These are phyloP conservation scores for Epinotia demarniana DNA, from an alignment of 2,888 invertebrate genomes.

Conservation along the genomic window DNA sequence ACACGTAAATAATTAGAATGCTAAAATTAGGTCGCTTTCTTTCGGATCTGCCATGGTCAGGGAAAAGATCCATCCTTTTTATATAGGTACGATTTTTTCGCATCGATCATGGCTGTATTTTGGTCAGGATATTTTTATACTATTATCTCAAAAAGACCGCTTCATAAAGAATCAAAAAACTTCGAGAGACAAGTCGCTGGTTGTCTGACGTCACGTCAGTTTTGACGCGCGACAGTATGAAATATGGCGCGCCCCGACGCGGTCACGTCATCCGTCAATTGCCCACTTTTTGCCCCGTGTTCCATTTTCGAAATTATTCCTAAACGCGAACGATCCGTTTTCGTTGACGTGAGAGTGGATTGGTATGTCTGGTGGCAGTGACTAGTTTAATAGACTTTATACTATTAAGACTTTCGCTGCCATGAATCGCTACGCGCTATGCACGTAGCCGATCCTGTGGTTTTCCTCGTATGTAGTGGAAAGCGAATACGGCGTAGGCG, in stretches of 20 bases:
- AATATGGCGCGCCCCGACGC: constrained; percentile 56
- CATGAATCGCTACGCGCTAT: no score
- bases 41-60: no score
- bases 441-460: no score
- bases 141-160: not conserved
- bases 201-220: constrained; percentile 58
- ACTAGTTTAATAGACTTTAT: not conserved
- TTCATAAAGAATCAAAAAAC: not conserved
- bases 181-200: constrained; percentile 39
- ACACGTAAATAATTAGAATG: no score
- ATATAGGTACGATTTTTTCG: not conserved
- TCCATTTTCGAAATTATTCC: constrained; percentile 61
- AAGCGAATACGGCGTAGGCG: no score
- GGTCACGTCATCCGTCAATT: constrained; percentile 66
- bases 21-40: no score
- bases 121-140: not conserved
- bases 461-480: no score
- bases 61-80: no score
- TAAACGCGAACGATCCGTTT: constrained; percentile 38
- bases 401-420: no score
- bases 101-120: not conserved
- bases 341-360: constrained; percentile 35
- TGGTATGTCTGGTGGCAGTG: constrained; percentile 44
- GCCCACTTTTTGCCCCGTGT: constrained; percentile 55
- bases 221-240: constrained; percentile 62